Percentiles rank a stretch among this genome's conserved stretches.
Evolutionary conservation across 2,113 vertebrate species (phyloP).

Genomic region (Alaudala cheleensis): DNA sequence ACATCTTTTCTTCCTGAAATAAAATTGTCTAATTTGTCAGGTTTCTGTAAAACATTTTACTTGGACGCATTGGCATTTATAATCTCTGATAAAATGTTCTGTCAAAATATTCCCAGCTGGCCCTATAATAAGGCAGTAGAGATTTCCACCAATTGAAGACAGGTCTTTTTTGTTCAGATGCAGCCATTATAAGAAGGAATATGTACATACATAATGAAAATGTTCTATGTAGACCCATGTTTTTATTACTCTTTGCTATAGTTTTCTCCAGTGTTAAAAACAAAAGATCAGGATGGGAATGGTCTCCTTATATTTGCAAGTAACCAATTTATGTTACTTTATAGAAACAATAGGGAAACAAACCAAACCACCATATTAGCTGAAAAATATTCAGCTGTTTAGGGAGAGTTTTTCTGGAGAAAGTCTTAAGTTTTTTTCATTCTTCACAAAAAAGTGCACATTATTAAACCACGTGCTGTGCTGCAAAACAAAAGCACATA

Average conservation of each 20-base stretch:
- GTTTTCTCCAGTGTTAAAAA: background rate
- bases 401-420: background rate
- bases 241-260: background rate
- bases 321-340: background rate
- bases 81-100: conserved; percentile 47
- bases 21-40: conserved; percentile 12
- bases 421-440: background rate
- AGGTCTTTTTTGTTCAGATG: conserved; percentile 19
- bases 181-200: conserved; percentile 5
- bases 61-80: background rate
- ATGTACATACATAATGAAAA: background rate
- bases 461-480: background rate
- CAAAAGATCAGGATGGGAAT: background rate
- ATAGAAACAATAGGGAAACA: background rate
- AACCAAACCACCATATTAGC: background rate
- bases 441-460: background rate
- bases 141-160: conserved; percentile 10
- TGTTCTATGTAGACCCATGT: background rate
- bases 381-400: background rate
- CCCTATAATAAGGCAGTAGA: conserved; percentile 23
- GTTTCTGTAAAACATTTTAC: conserved; percentile 49
- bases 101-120: conserved; percentile 58
- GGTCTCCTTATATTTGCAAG: background rate
- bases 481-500: background rate
- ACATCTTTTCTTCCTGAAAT: background rate